Percentiles rank a stretch among this genome's conserved stretches.
phyloP scores from a whole-genome alignment of 2,113 vertebrate genomes.

The Bos javanicus region DNA sequence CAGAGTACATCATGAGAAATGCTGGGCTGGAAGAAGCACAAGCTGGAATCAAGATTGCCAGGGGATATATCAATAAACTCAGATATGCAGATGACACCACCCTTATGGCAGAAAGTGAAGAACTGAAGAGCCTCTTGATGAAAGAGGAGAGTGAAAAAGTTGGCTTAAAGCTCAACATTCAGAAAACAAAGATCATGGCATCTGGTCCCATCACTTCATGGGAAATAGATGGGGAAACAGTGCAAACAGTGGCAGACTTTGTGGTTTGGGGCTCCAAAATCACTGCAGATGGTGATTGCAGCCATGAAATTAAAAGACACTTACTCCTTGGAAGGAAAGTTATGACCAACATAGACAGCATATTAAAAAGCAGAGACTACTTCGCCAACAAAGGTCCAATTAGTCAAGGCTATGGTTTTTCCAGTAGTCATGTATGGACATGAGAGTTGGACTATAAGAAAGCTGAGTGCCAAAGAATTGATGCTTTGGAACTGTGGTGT shows the following conservation, averaged over 20 bases:
- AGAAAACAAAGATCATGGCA: not conserved
- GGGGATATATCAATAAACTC: not conserved
- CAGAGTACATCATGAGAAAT: not conserved
- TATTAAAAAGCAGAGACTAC: not conserved
- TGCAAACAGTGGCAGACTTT: not conserved
- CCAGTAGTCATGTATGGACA: not conserved
- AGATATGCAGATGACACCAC: not conserved
- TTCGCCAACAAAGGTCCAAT: not conserved
- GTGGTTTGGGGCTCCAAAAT: not conserved
- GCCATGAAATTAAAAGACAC: not conserved
- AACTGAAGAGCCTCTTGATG: not conserved
- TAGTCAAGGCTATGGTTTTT: not conserved
- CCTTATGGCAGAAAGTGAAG: too few relatives aligned
- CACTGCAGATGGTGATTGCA: not conserved
- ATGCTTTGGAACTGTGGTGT: not conserved
- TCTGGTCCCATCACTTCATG: not conserved
- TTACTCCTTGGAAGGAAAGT: not conserved
- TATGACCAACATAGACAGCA: not conserved
- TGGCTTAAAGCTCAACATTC: not conserved
- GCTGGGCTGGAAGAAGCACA: not conserved
- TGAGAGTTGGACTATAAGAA: not conserved
- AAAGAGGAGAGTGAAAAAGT: not conserved
- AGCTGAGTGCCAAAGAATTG: rapidly evolving
- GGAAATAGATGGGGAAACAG: not conserved
- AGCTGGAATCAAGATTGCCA: not conserved